Evolutionary conservation across 1,140 invertebrate genomes (phyloP).

Genomic region (Babylonia areolata): DNA sequence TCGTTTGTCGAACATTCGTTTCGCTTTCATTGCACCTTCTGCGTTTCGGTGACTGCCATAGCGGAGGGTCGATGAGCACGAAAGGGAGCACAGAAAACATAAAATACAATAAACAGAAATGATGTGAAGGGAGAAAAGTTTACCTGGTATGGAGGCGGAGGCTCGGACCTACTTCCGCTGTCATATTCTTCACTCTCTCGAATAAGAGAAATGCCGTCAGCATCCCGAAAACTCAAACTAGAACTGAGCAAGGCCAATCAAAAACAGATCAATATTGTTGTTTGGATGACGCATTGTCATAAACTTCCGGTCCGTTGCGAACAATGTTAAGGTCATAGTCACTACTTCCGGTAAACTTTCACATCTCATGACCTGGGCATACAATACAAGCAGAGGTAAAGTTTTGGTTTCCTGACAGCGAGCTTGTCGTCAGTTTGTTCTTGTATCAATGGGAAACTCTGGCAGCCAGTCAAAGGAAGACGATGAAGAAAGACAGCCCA

Average conservation of each 20-base stretch:
- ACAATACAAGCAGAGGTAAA: not conserved
- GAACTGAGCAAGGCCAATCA: not conserved
- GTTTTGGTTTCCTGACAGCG: not conserved
- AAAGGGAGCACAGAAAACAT: no score
- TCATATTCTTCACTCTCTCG: constrained; percentile 57
- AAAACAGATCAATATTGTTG: not conserved
- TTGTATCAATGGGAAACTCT: not conserved
- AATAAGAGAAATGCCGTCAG: constrained; percentile 75
- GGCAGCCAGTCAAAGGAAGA: not conserved
- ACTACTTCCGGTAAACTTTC: not conserved
- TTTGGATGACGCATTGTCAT: constrained; percentile 6
- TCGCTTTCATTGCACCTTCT: no score
- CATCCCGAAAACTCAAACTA: constrained; percentile 64
- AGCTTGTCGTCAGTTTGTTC: not conserved
- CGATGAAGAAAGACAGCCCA: not conserved
- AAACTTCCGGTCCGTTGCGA: not conserved
- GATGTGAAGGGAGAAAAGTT: no score
- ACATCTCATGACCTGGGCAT: not conserved
- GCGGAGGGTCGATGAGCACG: no score
- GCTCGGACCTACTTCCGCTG: constrained; percentile 49
- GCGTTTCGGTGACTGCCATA: no score
- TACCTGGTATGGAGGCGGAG: constrained; percentile 76
- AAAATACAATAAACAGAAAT: no score
- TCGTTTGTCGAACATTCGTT: no score
- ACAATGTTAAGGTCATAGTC: not conserved